Percentiles rank a stretch among this genome's conserved stretches.
Conservation (phyloP, 2,113 vertebrate species). For the Eurystomus gularis region DNA sequence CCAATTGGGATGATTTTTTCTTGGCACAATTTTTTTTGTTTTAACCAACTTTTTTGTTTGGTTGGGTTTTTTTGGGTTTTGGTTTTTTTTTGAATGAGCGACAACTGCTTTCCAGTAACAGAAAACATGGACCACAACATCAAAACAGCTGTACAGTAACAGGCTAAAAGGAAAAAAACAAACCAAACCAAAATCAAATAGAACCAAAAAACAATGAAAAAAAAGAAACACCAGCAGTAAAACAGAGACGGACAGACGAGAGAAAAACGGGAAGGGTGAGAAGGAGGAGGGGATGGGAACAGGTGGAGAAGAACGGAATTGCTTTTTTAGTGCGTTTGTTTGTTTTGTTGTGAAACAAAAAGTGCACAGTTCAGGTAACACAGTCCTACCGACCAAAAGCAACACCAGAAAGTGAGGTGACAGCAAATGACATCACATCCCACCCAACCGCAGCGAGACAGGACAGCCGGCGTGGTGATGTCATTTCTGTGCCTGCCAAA, state of each 20-base stretch:
- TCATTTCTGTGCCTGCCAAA: slow-evolving; percentile 51
- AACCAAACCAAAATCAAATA: slow-evolving; percentile 51
- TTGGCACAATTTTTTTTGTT: slow-evolving; percentile 60
- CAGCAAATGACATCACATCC: slow-evolving; percentile 61
- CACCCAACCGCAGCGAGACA: slow-evolving; percentile 32
- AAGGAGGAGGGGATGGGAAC: background rate
- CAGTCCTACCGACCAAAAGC: slow-evolving; percentile 49
- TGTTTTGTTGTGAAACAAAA: slow-evolving; percentile 53
- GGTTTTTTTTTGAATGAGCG: background rate
- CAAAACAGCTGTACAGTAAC: slow-evolving; percentile 70
- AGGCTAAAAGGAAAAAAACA: slow-evolving; percentile 63
- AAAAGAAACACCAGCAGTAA: slow-evolving; percentile 70
- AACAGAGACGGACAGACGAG: slow-evolving; percentile 61
- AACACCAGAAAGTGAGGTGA: slow-evolving; percentile 43
- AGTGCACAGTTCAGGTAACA: slow-evolving; percentile 56
- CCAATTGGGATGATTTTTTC: slow-evolving; percentile 69
- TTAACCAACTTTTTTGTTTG: slow-evolving; percentile 16
- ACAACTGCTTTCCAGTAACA: slow-evolving; percentile 4
- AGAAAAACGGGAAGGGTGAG: background rate
- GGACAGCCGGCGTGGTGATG: slow-evolving; percentile 28
- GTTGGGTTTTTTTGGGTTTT: background rate
- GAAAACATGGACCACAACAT: slow-evolving; percentile 74
- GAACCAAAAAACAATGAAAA: slow-evolving; percentile 68
- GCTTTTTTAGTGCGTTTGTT: background rate
- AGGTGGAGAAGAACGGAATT: background rate